Percentiles rank a stretch among this genome's conserved stretches.
phyloP scores from a whole-genome alignment of 2,113 vertebrate species.

The Sus scrofa region DNA sequence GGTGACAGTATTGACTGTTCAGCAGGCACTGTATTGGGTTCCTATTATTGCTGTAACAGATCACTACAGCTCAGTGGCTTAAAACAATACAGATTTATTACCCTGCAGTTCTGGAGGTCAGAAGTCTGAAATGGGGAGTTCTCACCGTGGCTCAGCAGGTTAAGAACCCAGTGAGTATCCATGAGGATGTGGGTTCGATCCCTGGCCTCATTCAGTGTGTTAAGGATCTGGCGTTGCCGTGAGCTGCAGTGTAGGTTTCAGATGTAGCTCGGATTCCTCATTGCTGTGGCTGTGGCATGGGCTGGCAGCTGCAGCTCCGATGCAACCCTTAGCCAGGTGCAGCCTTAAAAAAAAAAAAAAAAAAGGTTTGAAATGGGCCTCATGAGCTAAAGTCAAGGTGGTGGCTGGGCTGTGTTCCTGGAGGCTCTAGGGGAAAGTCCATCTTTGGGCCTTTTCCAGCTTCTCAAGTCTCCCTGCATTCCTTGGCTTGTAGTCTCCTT shows the following conservation, averaged over 20 bases:
- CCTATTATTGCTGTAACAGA: not conserved
- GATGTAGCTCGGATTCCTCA: too few relatives aligned
- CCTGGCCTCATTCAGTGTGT: too few relatives aligned
- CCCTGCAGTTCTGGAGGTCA: not conserved
- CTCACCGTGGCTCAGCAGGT: too few relatives aligned
- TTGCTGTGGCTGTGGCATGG: too few relatives aligned
- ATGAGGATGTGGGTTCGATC: too few relatives aligned
- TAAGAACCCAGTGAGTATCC: too few relatives aligned
- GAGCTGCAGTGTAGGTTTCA: too few relatives aligned
- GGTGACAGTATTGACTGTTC: not conserved
- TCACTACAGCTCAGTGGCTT: not conserved
- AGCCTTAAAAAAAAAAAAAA: too few relatives aligned
- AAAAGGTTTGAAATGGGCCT: not conserved
- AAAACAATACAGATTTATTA: not conserved
- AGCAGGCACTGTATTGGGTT: not conserved
- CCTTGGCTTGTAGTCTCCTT: not conserved
- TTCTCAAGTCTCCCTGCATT: not conserved
- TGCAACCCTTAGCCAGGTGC: too few relatives aligned
- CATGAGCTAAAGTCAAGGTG: not conserved
- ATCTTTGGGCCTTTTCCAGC: not conserved
- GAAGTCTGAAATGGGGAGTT: not conserved
- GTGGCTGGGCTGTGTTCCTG: accelerated
- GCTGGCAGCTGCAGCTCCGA: too few relatives aligned
- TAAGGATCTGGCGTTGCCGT: too few relatives aligned
- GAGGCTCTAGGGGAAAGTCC: not conserved